phyloP scores from a whole-genome alignment of 2,888 invertebrate species.

The Hecatera dysodea region DNA sequence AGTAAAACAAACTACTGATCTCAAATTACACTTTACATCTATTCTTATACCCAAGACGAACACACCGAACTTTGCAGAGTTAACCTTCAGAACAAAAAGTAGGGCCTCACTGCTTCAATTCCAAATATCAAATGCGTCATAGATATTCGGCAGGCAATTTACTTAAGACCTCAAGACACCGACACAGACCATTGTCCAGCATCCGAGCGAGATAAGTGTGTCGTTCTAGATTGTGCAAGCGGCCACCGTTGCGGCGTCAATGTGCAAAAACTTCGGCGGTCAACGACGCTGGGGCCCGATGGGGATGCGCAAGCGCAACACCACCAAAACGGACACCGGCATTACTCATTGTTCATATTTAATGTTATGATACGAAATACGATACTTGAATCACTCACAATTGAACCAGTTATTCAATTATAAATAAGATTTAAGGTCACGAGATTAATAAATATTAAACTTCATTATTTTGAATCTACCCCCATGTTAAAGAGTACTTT shows the following conservation, averaged over 20 bases:
- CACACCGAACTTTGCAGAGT: background rate
- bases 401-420: slow-evolving; percentile 12
- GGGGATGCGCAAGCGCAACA: slow-evolving; percentile 77
- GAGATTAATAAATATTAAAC: background rate
- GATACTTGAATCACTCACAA: slow-evolving; percentile 23
- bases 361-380: slow-evolving; percentile 48
- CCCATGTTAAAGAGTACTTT: slow-evolving; percentile 55
- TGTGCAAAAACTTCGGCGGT: slow-evolving; percentile 86
- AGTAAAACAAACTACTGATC: background rate
- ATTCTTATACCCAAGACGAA: slow-evolving; percentile 10
- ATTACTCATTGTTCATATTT: slow-evolving; percentile 66
- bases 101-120: slow-evolving; percentile 18
- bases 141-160: slow-evolving; percentile 55
- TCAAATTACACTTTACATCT: background rate
- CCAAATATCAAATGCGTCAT: slow-evolving; percentile 52
- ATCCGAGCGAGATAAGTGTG: slow-evolving; percentile 75
- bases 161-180: slow-evolving; percentile 57
- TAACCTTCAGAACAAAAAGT: slow-evolving; percentile 22
- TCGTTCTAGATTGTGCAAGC: slow-evolving; percentile 82
- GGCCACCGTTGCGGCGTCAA: slow-evolving; percentile 73
- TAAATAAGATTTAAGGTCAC: slow-evolving; percentile 28
- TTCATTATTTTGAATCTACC: slow-evolving; percentile 27
- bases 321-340: slow-evolving; percentile 68
- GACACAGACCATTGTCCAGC: slow-evolving; percentile 71
- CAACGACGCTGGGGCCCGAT: slow-evolving; percentile 87